Evolutionary conservation across 1,140 invertebrate species (phyloP).

Genomic region (Euura saliciscinereae): DNA sequence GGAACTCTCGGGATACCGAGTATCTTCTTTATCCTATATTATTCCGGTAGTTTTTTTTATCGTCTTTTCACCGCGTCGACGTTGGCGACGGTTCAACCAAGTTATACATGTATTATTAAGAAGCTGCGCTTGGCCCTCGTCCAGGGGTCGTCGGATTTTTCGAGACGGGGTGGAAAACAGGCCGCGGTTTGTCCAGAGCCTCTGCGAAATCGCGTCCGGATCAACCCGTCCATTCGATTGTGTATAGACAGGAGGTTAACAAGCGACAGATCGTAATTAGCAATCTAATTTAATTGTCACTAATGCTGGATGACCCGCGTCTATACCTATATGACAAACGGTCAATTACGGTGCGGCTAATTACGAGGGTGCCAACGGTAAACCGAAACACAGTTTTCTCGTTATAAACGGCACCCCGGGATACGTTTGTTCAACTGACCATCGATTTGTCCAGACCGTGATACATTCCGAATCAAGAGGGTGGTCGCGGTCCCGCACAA

Average conservation of each 20-base stretch:
- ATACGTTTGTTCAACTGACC: too few relatives aligned
- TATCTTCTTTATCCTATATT: too few relatives aligned
- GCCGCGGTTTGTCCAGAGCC: too few relatives aligned
- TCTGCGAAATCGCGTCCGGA: too few relatives aligned
- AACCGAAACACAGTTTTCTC: too few relatives aligned
- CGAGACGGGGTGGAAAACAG: too few relatives aligned
- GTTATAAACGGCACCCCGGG: too few relatives aligned
- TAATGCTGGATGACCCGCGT: not conserved
- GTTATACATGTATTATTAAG: conserved; percentile 7
- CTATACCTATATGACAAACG: not conserved
- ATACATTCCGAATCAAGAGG: too few relatives aligned
- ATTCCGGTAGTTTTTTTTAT: not conserved
- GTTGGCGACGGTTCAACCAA: conserved; percentile 6
- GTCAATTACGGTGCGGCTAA: conserved; percentile 4
- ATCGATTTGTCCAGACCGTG: too few relatives aligned
- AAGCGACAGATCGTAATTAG: not conserved
- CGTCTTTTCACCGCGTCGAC: not conserved
- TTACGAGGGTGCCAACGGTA: not conserved
- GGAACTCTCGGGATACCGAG: too few relatives aligned
- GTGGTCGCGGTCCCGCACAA: too few relatives aligned
- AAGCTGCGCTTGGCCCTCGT: not conserved
- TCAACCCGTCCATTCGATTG: not conserved
- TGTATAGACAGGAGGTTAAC: not conserved
- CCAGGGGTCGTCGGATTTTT: too few relatives aligned
- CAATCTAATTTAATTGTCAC: not conserved